Conservation (phyloP, 2,113 vertebrate genomes). For the Cynopterus brachyotis region DNA sequence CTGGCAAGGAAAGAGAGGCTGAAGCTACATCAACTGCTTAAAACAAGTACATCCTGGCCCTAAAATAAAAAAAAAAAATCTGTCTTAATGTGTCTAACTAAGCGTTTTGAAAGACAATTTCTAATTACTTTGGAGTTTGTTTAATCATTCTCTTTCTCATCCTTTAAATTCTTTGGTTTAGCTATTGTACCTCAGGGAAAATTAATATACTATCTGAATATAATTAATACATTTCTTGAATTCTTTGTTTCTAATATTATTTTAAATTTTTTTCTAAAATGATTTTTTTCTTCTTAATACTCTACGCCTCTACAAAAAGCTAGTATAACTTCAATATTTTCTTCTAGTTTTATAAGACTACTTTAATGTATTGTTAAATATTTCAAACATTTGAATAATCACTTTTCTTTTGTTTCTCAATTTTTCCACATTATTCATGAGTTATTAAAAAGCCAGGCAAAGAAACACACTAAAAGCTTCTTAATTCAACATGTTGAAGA, state of each 20-base stretch:
- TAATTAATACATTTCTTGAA: constrained; percentile 30
- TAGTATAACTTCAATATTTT: constrained; percentile 15
- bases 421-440: constrained; percentile 44
- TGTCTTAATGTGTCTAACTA: background rate
- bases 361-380: constrained; percentile 46
- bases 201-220: constrained; percentile 23
- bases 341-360: constrained; percentile 14
- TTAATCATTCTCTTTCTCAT: background rate
- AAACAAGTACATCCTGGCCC: background rate
- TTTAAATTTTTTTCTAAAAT: constrained; percentile 33
- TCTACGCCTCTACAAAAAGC: background rate
- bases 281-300: constrained; percentile 31
- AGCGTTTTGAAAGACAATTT: background rate
- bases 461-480: constrained; percentile 52
- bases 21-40: background rate
- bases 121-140: background rate
- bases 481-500: constrained; percentile 34
- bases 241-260: constrained; percentile 29
- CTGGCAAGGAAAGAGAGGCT: background rate
- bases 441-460: constrained; percentile 50
- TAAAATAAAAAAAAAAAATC: background rate
- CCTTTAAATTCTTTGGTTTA: constrained; percentile 16
- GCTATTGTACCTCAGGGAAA: background rate
- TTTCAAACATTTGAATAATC: constrained; percentile 64
- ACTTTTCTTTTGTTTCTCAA: constrained; percentile 49